Base-by-base conservation (phyloP, 2,888 invertebrate species). In the Helleia helle region DNA sequence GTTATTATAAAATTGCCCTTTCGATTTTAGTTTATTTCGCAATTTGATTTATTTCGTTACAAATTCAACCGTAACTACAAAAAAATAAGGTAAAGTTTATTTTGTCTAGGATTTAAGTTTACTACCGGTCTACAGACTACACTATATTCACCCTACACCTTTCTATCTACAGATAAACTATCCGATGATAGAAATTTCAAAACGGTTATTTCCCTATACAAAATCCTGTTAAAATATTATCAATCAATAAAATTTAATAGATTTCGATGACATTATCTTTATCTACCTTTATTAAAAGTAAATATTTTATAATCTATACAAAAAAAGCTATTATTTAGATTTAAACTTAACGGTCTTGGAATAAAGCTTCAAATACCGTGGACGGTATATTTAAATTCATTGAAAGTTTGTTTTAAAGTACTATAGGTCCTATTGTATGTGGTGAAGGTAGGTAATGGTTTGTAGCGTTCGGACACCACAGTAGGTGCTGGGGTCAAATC, bases 401-500 rank as follows among this genome's bases (percentile, higher is more conserved):
- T 12, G 4, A 7, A 12, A 7, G 7, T 15, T 18, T 5, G 3
- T 6, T 17, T 12, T 25, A 25, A 13, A 24, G 9, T 2, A 25
- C 31, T 24, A 40, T 15, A 12, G 15, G 29, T 25, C 17, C 2
- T 31, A 26, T 4, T 0, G 0, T 1, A n/a, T 25, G 1, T 11
- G 12, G 7, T 22, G 18, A 34, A 3, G 3, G 25, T 26, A 25
- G 4, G 5, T 15, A 11, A 2, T 18, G 11, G 31, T 8, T 9
- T 31, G 4, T 4, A 3, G 12, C n/a, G n/a, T 15, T 31, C 8
- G 17, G 9, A 15, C 11, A 15, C 26, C 17, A 31, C 17, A 31
- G 30, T 38, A 17, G 37, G 42, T 41, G 37, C 44, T 45, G 36
- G 31, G 50, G 41, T 40, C 47, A 44, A 42, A 51, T 48, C 52